These are phyloP conservation scores for Aphidius colemani DNA, from an alignment of 2,888 invertebrate genomes.

Conservation along the genomic window DNA sequence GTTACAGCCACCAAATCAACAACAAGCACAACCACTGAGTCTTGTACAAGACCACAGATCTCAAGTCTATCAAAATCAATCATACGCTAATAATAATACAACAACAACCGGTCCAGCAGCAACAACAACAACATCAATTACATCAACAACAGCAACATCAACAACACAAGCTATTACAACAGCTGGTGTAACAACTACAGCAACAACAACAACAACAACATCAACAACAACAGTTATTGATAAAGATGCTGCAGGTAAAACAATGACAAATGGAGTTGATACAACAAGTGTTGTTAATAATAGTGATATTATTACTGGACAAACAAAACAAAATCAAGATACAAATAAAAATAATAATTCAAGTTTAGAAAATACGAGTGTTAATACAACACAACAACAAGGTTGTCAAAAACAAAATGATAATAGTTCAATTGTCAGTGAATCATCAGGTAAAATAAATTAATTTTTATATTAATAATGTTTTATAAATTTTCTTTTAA, in stretches of 20 bases:
- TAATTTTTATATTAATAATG: constrained; percentile 7
- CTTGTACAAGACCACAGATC: constrained; percentile 58
- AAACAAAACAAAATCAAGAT: constrained; percentile 42
- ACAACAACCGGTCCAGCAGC: too few species aligned
- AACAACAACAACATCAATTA: too few species aligned
- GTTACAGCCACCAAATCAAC: constrained; percentile 45
- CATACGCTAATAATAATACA: constrained; percentile 35
- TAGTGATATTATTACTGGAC: constrained; percentile 29
- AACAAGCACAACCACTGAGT: constrained; percentile 51
- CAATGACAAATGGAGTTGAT: constrained; percentile 47
- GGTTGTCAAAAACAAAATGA: too few species aligned
- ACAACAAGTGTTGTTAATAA: constrained; percentile 40
- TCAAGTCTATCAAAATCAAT: constrained; percentile 49
- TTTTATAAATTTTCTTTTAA: not conserved
- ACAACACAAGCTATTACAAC: too few species aligned
- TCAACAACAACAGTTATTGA: too few species aligned
- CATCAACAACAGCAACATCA: too few species aligned
- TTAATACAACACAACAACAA: too few species aligned
- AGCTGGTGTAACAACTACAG: too few species aligned
- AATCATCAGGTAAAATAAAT: constrained; percentile 40
- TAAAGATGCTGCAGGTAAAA: constrained; percentile 8
- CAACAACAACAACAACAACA: too few species aligned
- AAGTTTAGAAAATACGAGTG: constrained; percentile 41
- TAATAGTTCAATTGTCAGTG: constrained; percentile 27
- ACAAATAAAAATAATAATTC: constrained; percentile 50